A percentile compares a stretch with the other conserved stretches of the same genome.
Conservation (phyloP, 2,888 invertebrate species). For the Syritta pipiens region DNA sequence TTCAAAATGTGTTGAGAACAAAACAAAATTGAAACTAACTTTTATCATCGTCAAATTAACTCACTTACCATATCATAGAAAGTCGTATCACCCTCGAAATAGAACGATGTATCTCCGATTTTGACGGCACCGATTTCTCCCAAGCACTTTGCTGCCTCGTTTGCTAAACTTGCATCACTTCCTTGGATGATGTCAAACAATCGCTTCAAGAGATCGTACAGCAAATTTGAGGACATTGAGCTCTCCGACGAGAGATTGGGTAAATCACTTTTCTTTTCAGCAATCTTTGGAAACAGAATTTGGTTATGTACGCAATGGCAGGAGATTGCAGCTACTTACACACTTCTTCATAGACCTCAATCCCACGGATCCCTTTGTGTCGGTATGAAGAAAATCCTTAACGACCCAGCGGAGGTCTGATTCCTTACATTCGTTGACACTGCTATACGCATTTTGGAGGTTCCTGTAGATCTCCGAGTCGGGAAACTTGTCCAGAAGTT, state of each 20-base stretch:
- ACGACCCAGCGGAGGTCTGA: conserved; percentile 49
- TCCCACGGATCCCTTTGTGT: conserved; percentile 69
- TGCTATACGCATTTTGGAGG: conserved; percentile 60
- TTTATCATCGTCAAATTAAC: not conserved
- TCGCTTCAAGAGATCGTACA: conserved; percentile 72
- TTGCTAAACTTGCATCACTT: conserved; percentile 73
- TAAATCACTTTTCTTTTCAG: conserved; percentile 70
- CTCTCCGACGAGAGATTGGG: conserved; percentile 59
- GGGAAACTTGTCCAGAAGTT: conserved; percentile 72
- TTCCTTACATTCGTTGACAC: conserved; percentile 3
- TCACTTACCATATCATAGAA: conserved; percentile 70
- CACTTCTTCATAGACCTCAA: conserved; percentile 71
- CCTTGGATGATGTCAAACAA: conserved; percentile 73
- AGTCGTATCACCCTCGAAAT: conserved; percentile 74
- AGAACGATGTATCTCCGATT: conserved; percentile 73
- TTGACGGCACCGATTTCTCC: conserved; percentile 75
- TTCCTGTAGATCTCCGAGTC: conserved; percentile 66
- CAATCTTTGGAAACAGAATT: conserved; percentile 70
- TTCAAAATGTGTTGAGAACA: too few relatives aligned
- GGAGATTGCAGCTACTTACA: conserved; percentile 62
- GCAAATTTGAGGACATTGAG: conserved; percentile 51
- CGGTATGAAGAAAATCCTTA: conserved; percentile 69
- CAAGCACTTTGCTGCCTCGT: conserved; percentile 87
- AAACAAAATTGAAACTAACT: too few relatives aligned
- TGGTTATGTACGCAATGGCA: not conserved